Base-by-base conservation (phyloP, 2,888 invertebrate genomes). In the Ceramica pisi region DNA sequence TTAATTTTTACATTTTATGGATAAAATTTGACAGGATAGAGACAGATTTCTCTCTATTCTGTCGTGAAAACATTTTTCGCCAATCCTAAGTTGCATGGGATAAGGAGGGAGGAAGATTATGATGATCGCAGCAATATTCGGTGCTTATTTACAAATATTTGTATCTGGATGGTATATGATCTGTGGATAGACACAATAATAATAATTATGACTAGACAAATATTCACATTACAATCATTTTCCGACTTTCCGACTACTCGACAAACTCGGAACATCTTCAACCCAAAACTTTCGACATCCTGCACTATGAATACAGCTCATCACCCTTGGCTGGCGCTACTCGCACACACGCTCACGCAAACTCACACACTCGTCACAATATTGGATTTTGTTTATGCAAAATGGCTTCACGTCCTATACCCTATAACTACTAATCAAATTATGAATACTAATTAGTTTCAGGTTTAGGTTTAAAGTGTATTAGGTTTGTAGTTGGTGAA, bases 331-430 rank as follows among this genome's bases (percentile, higher is more conserved):
- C 78, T 85, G 85, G 77, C 62, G 66, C 82, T 79, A 84, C 78
- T 74, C 83, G 78, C 87, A 88, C 86, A 86, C 86, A 80, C 57
- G 56, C 78, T 55, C 76, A 81, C 62, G 63, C 75, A 81, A 73
- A 88, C 86, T 79, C 88, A 84, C 83, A 80, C 86, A 80, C 81
- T 81, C 80, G 57, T 76, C 77, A 80, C 81, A 86, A 90, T 94
- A 94, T 94, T 95, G 94, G 94, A 94, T 94, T 94, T 93, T 92
- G 93, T 94, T 91, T 92, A 91, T 90, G 86, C 89, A 90, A 91
- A 92, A 94, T 91, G 93, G 94, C 93, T 94, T 94, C 93, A 86
- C 86, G 87, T 85, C 87, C 87, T 70, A 68, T 81, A 83, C 84
- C 86, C 83, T 78, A 81, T 80, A 55, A 60, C 78, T 78, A 68